Evolutionary conservation across 2,888 invertebrate genomes (phyloP).

Genomic region (Caenorhabditis afra): DNA sequence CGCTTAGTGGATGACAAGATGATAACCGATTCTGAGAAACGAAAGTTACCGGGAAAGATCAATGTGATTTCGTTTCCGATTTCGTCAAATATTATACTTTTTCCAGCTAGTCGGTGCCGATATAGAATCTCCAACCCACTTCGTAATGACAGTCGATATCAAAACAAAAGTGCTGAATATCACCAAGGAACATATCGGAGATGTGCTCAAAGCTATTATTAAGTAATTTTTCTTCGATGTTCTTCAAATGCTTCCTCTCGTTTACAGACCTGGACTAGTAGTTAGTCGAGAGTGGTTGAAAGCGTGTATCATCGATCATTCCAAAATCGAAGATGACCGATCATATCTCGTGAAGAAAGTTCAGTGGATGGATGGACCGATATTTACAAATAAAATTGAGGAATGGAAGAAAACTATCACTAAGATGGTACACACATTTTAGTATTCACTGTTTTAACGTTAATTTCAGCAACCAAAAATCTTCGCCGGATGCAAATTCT

Average conservation of each 20-base stretch:
- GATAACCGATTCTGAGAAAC: slow-evolving; percentile 34
- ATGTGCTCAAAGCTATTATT: slow-evolving; percentile 45
- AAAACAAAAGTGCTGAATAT: slow-evolving; percentile 37
- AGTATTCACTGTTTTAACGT: not conserved
- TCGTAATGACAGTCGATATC: slow-evolving; percentile 36
- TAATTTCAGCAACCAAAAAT: slow-evolving; percentile 58
- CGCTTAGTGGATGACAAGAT: slow-evolving; percentile 34
- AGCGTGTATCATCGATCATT: slow-evolving; percentile 33
- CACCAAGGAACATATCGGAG: slow-evolving; percentile 36
- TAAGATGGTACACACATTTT: slow-evolving; percentile 31
- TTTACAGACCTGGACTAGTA: slow-evolving; percentile 32
- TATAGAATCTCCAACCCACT: slow-evolving; percentile 41
- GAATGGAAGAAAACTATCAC: slow-evolving; percentile 46
- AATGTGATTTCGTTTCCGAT: slow-evolving; percentile 44
- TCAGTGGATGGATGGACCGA: slow-evolving; percentile 42
- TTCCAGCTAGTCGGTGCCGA: slow-evolving; percentile 44
- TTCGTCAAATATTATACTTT: too few relatives aligned
- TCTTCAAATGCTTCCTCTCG: not conserved
- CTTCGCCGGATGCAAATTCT: slow-evolving; percentile 64
- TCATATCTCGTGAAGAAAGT: slow-evolving; percentile 44
- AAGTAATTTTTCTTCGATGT: slow-evolving; percentile 15
- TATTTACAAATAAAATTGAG: slow-evolving; percentile 40
- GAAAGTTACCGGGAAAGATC: slow-evolving; percentile 49
- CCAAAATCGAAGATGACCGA: slow-evolving; percentile 38
- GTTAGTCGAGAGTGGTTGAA: slow-evolving; percentile 51